Evolutionary conservation across 2,888 invertebrate genomes (phyloP).

Genomic region (Acleris emargana): DNA sequence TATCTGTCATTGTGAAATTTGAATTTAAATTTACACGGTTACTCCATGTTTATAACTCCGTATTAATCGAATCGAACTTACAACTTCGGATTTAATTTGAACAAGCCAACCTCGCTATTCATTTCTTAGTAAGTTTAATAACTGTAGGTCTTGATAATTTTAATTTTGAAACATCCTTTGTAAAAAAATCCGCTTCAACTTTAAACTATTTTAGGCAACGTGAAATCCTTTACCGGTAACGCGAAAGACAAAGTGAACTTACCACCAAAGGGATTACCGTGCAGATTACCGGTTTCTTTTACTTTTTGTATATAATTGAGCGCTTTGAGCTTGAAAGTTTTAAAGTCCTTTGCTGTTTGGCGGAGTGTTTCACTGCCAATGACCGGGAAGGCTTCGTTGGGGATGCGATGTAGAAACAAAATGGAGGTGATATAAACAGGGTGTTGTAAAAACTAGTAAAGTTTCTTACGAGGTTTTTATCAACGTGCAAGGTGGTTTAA

Average conservation of each 20-base stretch:
- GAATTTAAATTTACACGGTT: too few species aligned
- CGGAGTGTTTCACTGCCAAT: slow-evolving; percentile 33
- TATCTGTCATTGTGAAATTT: too few species aligned
- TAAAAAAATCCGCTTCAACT: slow-evolving; percentile 10
- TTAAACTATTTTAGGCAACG: slow-evolving; percentile 13
- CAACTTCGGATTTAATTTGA: too few species aligned
- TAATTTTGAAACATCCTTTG: not conserved
- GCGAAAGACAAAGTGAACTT: slow-evolving; percentile 37
- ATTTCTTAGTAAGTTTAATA: too few species aligned
- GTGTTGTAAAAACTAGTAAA: too few species aligned
- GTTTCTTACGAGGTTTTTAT: too few species aligned
- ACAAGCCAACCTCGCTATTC: too few species aligned
- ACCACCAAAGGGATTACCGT: slow-evolving; percentile 33
- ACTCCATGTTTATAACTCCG: too few species aligned
- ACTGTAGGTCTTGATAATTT: too few species aligned
- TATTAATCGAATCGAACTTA: too few species aligned
- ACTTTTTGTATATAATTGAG: slow-evolving; percentile 35
- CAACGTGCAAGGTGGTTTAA: too few species aligned
- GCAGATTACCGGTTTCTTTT: slow-evolving; percentile 33
- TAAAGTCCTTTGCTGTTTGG: slow-evolving; percentile 35
- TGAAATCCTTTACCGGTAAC: slow-evolving; percentile 25
- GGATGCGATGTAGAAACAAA: slow-evolving; percentile 7
- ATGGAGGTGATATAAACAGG: too few species aligned
- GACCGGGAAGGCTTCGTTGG: slow-evolving; percentile 25
- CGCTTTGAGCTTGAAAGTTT: slow-evolving; percentile 35